Evolutionary conservation across 64 coral and sea anemone species (phyloP), one percentile per base, ranked within the genome.

Genomic region (Pocillopora verrucosa): DNA sequence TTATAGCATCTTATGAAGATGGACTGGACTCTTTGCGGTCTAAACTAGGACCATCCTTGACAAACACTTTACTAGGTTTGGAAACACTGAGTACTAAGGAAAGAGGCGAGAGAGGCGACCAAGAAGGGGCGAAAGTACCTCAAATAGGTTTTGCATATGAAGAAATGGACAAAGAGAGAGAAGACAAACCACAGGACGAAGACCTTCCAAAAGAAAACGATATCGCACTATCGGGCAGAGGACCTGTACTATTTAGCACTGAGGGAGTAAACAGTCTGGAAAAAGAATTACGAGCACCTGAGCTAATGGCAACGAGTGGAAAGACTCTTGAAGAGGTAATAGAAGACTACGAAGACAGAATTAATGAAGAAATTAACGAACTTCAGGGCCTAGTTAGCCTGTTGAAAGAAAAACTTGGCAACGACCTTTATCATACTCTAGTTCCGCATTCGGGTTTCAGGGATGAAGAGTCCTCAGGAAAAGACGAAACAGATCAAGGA

Each of bases 1-100:
- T 93, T 65, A 80, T 96, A 76, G 74, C 73, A 34, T 51, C 63
- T 38, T 96, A 96, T 34, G 94, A 96, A 87, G 14, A 70, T 0
- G 87, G 62, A 4, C 35, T 96, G 1, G 76, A 92, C 63, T 77
- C 64, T 57, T 72, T 92, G 36, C 75, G 69, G 38, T 59, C 25
- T 17, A 77, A 78, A 69, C 75, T 92, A 22, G 83, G 90, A 36
- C 90, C 90, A 15, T 58, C 60, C 25, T 76, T 92, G 24, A 86
- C 76, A 34, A 75, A 84, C 13, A 51, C 35, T 11, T 24, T 92
- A 20, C 26, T 87, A 30, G 24, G 41, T 12, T 34, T 75, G 72
- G 35, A 87, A 36, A 15, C 25, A 19, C 34, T 5, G 14, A 36
- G 34, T n/a, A 51, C 11, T 45, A 1, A 12, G 10, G 30, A 77